Percentiles rank a stretch among this genome's conserved stretches.
Conservation (phyloP, 2,888 invertebrate genomes). For the Brachyptera putata region DNA sequence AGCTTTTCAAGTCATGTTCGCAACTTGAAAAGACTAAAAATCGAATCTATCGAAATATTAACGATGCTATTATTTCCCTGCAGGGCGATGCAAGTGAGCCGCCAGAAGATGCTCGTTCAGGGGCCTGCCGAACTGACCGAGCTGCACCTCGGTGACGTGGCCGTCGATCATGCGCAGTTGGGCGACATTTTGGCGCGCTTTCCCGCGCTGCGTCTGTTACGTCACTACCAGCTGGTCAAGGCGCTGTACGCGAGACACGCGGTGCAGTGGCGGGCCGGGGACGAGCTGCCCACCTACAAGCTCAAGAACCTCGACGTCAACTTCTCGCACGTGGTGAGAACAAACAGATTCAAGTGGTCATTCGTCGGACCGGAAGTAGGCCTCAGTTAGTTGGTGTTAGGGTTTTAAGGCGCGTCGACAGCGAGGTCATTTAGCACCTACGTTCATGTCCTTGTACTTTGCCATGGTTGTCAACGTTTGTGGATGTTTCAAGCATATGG, state of each 20-base stretch:
- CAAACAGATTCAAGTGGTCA: not conserved
- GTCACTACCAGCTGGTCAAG: conserved; percentile 38
- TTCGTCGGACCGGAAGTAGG: too few species aligned
- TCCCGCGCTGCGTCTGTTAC: conserved; percentile 35
- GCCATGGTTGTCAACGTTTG: too few species aligned
- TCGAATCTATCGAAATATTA: too few species aligned
- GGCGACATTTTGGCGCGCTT: conserved; percentile 32
- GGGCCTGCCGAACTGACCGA: conserved; percentile 26
- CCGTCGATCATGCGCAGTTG: conserved; percentile 34
- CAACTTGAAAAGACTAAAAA: too few species aligned
- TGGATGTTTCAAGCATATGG: too few species aligned
- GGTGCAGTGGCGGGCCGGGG: conserved; percentile 34
- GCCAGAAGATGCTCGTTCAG: conserved; percentile 13
- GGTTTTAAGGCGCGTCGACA: too few species aligned
- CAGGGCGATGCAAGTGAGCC: conserved; percentile 24
- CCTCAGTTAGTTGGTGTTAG: too few species aligned
- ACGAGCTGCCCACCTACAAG: conserved; percentile 35
- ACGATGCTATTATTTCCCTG: too few species aligned
- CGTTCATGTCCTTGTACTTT: too few species aligned
- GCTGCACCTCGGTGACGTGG: conserved; percentile 37
- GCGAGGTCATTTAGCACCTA: too few species aligned
- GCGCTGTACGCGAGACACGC: conserved; percentile 37
- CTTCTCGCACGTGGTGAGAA: conserved; percentile 39
- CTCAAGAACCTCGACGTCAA: conserved; percentile 39
- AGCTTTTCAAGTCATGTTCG: too few species aligned